phyloP scores from a whole-genome alignment of 2,888 invertebrate genomes.

The Megaustenia siamemsis region DNA sequence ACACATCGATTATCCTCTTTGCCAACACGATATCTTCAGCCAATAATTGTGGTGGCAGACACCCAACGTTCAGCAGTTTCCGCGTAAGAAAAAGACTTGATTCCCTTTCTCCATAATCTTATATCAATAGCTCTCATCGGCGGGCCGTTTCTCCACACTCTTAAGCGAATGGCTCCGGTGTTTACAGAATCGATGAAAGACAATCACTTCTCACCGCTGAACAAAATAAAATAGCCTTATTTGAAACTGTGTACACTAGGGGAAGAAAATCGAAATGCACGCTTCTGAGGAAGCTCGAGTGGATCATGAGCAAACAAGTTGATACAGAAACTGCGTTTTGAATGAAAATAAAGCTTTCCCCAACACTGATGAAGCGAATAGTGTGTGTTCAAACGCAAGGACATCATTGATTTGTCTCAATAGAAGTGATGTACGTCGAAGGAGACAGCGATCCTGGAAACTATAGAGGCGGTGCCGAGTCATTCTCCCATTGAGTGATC shows the following conservation, averaged over 20 bases:
- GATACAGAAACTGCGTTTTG: constrained; percentile 25
- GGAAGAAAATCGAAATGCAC: constrained; percentile 20
- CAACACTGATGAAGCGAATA: constrained; percentile 3
- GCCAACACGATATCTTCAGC: neutral
- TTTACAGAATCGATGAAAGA: constrained; percentile 39
- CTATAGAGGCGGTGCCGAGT: neutral
- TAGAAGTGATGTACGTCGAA: neutral
- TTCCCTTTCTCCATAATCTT: constrained; percentile 7
- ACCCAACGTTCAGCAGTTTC: neutral
- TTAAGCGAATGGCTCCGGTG: constrained; percentile 11
- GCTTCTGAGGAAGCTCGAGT: constrained; percentile 1
- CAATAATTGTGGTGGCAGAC: constrained; percentile 7
- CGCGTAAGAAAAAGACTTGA: neutral
- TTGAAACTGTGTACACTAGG: constrained; percentile 27
- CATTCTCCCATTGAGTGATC: neutral
- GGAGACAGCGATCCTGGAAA: neutral
- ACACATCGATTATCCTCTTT: neutral
- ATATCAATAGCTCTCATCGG: constrained; percentile 9
- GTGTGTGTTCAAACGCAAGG: constrained; percentile 24
- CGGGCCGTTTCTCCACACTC: constrained; percentile 5
- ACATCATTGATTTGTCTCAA: constrained; percentile 30
- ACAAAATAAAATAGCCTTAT: constrained; percentile 38
- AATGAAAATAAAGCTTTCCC: constrained; percentile 12
- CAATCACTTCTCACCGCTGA: neutral
- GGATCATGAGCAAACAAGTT: constrained; percentile 33